Evolutionary conservation across 2,797 vertebrate species (phyloP).

Genomic region (Lophotriccus pileatus): DNA sequence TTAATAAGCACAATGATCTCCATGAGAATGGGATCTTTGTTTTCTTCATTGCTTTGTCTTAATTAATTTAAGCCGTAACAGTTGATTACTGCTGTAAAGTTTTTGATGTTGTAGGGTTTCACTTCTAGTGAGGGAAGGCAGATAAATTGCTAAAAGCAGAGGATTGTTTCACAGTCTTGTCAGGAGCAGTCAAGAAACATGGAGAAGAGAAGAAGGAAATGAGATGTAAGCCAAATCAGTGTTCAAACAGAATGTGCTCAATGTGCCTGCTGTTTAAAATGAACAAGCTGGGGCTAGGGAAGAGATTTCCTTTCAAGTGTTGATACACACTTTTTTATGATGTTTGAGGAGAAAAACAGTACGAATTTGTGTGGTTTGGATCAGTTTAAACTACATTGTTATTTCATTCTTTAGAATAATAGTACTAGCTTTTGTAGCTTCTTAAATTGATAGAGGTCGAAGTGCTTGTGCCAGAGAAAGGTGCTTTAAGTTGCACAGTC

Average conservation of each 20-base stretch:
- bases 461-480: neutral
- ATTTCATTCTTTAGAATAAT: neutral
- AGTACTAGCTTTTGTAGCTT: neutral
- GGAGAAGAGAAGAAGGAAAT: slow-evolving; percentile 18
- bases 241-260: neutral
- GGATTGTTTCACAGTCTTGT: neutral
- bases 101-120: neutral
- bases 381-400: neutral
- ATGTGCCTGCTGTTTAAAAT: neutral
- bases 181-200: neutral
- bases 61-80: neutral
- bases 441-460: neutral
- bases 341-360: neutral
- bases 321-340: neutral
- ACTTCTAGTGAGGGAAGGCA: neutral
- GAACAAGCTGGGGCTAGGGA: neutral
- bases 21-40: neutral
- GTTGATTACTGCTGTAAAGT: neutral
- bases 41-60: neutral
- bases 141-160: neutral
- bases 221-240: slow-evolving; percentile 3
- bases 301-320: neutral
- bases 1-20: neutral
- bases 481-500: neutral
- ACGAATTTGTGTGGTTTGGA: neutral